phyloP scores from a whole-genome alignment of 2,797 vertebrate genomes.

The Dicrostonyx torquatus region DNA sequence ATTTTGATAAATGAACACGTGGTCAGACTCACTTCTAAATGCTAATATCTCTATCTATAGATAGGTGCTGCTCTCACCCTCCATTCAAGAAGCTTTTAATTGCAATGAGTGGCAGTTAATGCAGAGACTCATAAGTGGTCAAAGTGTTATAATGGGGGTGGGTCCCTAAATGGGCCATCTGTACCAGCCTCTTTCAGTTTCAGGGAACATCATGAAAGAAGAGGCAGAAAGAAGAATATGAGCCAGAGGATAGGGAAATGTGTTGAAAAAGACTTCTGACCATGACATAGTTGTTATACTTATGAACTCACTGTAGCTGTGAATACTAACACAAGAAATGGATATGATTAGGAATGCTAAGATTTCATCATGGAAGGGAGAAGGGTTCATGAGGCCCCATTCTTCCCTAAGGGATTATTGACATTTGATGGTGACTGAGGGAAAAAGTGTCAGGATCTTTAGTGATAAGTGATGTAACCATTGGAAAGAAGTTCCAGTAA shows the following conservation, averaged over 20 bases:
- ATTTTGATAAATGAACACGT: background rate
- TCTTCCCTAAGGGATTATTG: background rate
- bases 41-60: background rate
- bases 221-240: background rate
- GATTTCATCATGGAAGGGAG: background rate
- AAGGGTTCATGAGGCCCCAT: background rate
- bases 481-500: background rate
- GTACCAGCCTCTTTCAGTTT: background rate
- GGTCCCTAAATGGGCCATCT: background rate
- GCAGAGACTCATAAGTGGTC: background rate
- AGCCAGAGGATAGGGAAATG: background rate
- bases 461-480: background rate
- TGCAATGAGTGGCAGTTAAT: background rate
- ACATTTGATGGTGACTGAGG: background rate
- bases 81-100: background rate
- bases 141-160: background rate
- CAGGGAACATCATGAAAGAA: background rate
- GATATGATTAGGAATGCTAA: background rate
- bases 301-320: background rate
- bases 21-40: background rate
- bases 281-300: background rate
- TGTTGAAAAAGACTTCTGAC: background rate
- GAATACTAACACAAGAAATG: background rate
- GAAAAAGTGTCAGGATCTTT: background rate
- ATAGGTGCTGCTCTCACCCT: background rate